Evolutionary conservation across 2,113 vertebrate species (phyloP), one percentile per base, ranked within the genome.

Genomic region (Terrapene triunguis): DNA sequence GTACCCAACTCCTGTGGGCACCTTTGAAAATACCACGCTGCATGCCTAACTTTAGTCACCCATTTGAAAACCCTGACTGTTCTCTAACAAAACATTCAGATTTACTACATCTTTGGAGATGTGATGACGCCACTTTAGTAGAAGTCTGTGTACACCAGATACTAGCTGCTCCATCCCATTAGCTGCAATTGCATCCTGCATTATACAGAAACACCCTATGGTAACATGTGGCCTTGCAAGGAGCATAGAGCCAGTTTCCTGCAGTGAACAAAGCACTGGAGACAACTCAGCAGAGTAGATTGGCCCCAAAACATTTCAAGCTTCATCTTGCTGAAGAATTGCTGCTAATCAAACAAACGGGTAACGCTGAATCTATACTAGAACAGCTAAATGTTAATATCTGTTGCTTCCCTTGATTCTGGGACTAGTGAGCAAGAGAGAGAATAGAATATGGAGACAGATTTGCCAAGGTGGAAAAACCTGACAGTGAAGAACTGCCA

Each of bases 401-500:
- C 12, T 86, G 81, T 83, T 81, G 78, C 32, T 93, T 93, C 50
- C 54, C 29, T 74, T 50, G 35, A 35, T 74, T 93, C 54, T 35
- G 1, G 44, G 44, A 79, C 25, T 3, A 14, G 81, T 81, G 86
- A 55, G 24, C 24, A 82, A 38, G 4, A 92, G 2, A 92, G 2
- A 35, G 13, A 24, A 79, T 32, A 38, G 3, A 42, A 74, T 74
- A 42, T 38, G 21, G 2, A 32, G 50, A 59, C 90, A 91, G 47
- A 80, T n/a, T 17, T 21, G 29, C 29, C 29, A 62, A 62, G 29
- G 29, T 35, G 29, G 12, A 62, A 62, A 62, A 62, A 3, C 27
- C 59, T 35, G 53, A 54, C 59, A 62, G 13, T 32, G 29, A 62
- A 35, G 29, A 62, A 16, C 59, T 35, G 29, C 13, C 3, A 0